phyloP scores from a whole-genome alignment of 1,140 invertebrate species.

The Rhysida immarginata region DNA sequence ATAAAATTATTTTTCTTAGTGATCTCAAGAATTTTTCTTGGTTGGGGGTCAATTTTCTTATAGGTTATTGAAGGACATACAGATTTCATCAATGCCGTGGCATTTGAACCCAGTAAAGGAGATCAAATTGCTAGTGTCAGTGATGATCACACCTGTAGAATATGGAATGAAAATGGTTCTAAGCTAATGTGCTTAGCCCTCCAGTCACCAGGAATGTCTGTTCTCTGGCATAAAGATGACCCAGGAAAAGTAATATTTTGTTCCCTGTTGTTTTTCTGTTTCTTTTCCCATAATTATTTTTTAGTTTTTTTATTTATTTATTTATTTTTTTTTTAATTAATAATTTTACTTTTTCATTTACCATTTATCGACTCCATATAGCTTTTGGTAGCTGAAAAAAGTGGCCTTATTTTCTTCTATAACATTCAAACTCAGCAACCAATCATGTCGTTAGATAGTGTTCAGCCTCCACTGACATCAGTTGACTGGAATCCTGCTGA shows the following conservation, averaged over 20 bases:
- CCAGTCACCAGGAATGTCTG: conserved; percentile 48
- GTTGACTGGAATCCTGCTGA: conserved; percentile 51
- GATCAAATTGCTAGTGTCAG: conserved; percentile 51
- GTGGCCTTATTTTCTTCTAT: conserved; percentile 52
- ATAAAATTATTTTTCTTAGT: too few relatives aligned
- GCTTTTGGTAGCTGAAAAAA: conserved; percentile 56
- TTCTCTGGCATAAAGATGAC: conserved; percentile 52
- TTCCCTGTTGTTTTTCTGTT: neutral
- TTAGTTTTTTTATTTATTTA: neutral
- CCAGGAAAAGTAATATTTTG: conserved; percentile 37
- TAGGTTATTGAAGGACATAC: conserved; percentile 45
- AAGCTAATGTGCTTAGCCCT: conserved; percentile 36
- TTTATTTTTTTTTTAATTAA: neutral
- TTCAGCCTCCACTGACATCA: conserved; percentile 41
- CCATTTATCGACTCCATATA: too few relatives aligned
- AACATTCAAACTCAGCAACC: conserved; percentile 49
- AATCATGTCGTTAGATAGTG: conserved; percentile 50
- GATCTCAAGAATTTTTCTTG: too few relatives aligned
- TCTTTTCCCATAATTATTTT: neutral
- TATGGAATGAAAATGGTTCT: conserved; percentile 44
- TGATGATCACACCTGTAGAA: conserved; percentile 54
- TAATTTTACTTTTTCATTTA: conserved; percentile 8
- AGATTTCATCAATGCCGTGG: conserved; percentile 51
- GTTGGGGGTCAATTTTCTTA: too few relatives aligned
- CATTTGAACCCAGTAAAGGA: conserved; percentile 48